Base-by-base conservation (phyloP, 2,113 vertebrate species). In the Numenius arquata region DNA sequence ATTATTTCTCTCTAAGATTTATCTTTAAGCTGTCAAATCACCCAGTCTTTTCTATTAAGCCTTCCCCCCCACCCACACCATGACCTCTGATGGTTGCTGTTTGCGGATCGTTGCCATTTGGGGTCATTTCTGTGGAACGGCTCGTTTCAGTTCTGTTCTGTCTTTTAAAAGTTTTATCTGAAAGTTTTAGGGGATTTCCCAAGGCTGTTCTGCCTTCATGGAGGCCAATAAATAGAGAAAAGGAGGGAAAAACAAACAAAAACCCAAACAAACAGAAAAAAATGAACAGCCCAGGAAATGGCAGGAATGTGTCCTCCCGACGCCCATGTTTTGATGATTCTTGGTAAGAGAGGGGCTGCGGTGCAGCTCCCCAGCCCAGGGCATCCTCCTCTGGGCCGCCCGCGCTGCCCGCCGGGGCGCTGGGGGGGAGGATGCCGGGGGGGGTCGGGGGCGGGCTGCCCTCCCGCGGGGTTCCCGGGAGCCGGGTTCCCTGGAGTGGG, bases 311-410 rank as follows among this genome's bases (percentile, higher is more conserved):
- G 22, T 8, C 21, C 15, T 85, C 41, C 29, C 0, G 2, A 27
- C 17, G 34, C 5, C 11, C 32, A 0, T 3, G 40, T 19, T 36
- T 93, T 47, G 53, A 5, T 4, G 9, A 15, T 32, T 52, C 36
- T 65, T 21, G 22, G 0, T 26, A 18, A 17, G 27, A 9, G 41
- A 14, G 53, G 5, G 18, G 15, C 52, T n/a, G 43, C 0, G 6
- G 19, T 15, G 52, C 58, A 2, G 62, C 52, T 40, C 55, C 55
- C 22, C 12, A 8, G 2, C n/a, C 8, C 3, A 36, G 62, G 14
- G 9, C 36, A 34, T 8, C 47, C 18, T 23, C 32, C 47, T 40
- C 58, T 30, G 4, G 4, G 4, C 13, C 1, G 4, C n/a, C 25
- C 12, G 15, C 14, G 4, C 11, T 40, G 27, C n/a, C 50, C 15